Evolutionary conservation across 2,113 vertebrate genomes (phyloP), one percentile per base, ranked within the genome.

Genomic region (Actenoides hombroni): DNA sequence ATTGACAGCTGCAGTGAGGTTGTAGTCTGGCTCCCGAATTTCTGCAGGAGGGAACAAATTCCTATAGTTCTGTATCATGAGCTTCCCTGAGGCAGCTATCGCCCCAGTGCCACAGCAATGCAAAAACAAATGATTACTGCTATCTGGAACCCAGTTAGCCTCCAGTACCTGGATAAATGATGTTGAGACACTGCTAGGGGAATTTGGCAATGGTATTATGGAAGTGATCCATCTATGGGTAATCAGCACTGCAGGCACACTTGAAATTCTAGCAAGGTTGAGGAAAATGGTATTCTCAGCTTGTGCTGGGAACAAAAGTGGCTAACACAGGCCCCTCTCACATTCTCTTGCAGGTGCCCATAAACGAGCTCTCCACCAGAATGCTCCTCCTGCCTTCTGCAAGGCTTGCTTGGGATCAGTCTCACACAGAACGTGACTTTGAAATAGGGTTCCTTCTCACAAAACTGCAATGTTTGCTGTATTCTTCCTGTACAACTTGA

Each of bases 1-100:
- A 87, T 82, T 60, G 53, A 60, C 39, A 29, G 26, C 17, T 25
- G 31, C 13, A 10, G 6, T 1, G 2, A 39, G 23, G 29, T 60
- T 0, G 0, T 10, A 60, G 16, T 42, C 77, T 69, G 65, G 20
- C 17, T 68, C 15, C 0, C 0, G 42, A 71, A 51, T 59, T 91
- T 42, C 69, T 63, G 18, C 77, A 85, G 65, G 35, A 75, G 24
- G 17, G 39, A 82, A 64, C 6, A 33, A 76, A 76, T 78, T 79
- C 53, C 61, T 51, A 1, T 16, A 3, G 17, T 29, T 64, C 19
- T 76, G 26, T 18, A 19, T 26, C 57, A 64, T 6, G 42, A 94
- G 10, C 37, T 75, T 78, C 2, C 19, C 31, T 8, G 39, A 71
- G 39, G 51, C 15, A 37, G 46, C n/a, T 79, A 13, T 78, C 39